Percentiles rank a stretch among this genome's conserved stretches.
These are phyloP conservation scores for Rhopilema esculentum DNA, from an alignment of 30 jellyfish, hydroid and myxozoan genomes.

Conservation along the genomic window DNA sequence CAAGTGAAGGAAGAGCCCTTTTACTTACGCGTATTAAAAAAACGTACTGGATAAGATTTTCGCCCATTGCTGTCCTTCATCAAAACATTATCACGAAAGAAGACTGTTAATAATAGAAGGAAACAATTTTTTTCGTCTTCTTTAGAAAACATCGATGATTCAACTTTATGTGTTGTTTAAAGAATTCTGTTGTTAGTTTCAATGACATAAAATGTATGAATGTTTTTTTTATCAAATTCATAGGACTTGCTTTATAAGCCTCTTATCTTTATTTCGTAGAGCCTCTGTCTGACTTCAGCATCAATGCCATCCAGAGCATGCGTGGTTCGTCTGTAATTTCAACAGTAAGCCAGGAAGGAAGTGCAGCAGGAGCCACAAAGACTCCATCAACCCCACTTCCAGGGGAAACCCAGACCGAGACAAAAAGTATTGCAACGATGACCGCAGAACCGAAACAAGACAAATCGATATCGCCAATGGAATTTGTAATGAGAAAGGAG, in stretches of 20 bases:
- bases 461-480: constrained; percentile 80
- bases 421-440: constrained; percentile 80
- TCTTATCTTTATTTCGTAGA: too few species aligned
- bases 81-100: too few species aligned
- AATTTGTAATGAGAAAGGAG: constrained; percentile 61
- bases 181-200: too few species aligned
- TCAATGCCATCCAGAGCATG: constrained; percentile 77
- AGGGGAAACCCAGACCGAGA: constrained; percentile 16
- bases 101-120: too few species aligned
- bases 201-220: too few species aligned
- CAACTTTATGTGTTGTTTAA: too few species aligned
- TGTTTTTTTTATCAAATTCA: neutral
- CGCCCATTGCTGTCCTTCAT: too few species aligned
- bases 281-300: constrained; percentile 83
- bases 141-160: too few species aligned
- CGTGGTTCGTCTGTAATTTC: constrained; percentile 46
- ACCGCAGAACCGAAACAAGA: constrained; percentile 67
- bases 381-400: constrained; percentile 7
- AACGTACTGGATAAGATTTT: too few species aligned
- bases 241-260: neutral
- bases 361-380: constrained; percentile 10
- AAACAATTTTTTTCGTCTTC: too few species aligned
- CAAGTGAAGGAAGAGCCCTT: too few species aligned
- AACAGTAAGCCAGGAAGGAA: neutral
- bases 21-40: too few species aligned